A percentile compares a stretch with the other conserved stretches of the same genome.
Evolutionary conservation across 2,888 invertebrate genomes (phyloP).

Genomic region (Chouioia cunea): DNA sequence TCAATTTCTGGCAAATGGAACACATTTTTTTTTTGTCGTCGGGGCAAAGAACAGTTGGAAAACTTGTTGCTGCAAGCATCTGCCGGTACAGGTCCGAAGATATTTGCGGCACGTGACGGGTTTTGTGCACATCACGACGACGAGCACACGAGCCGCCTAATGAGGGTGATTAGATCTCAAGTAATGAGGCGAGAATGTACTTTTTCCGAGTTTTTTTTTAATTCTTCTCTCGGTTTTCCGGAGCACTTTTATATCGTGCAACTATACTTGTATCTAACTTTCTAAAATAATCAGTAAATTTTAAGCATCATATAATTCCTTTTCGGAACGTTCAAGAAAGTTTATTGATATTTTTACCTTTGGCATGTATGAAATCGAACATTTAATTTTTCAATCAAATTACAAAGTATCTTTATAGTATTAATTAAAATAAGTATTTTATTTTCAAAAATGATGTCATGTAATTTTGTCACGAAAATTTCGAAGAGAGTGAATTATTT

Average conservation of each 20-base stretch:
- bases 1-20: slow-evolving; percentile 16
- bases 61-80: slow-evolving; percentile 19
- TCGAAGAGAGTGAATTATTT: neutral
- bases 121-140: slow-evolving; percentile 3
- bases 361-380: no score
- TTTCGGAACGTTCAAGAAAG: no score
- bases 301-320: no score
- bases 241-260: neutral
- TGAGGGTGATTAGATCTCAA: slow-evolving; percentile 28
- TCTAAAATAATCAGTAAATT: no score
- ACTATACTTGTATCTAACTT: no score
- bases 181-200: slow-evolving; percentile 29
- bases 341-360: no score
- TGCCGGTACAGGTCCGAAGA: neutral
- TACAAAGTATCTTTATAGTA: no score
- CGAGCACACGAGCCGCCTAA: slow-evolving; percentile 11
- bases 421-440: no score
- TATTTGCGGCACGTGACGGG: slow-evolving; percentile 21
- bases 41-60: neutral
- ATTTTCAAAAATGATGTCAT: no score
- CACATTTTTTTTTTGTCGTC: slow-evolving; percentile 3
- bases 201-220: slow-evolving; percentile 33
- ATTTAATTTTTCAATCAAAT: no score
- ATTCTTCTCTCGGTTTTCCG: slow-evolving; percentile 34
- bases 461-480: no score